phyloP scores from a whole-genome alignment of 2,797 vertebrate species.

The Eulemur rubriventer region DNA sequence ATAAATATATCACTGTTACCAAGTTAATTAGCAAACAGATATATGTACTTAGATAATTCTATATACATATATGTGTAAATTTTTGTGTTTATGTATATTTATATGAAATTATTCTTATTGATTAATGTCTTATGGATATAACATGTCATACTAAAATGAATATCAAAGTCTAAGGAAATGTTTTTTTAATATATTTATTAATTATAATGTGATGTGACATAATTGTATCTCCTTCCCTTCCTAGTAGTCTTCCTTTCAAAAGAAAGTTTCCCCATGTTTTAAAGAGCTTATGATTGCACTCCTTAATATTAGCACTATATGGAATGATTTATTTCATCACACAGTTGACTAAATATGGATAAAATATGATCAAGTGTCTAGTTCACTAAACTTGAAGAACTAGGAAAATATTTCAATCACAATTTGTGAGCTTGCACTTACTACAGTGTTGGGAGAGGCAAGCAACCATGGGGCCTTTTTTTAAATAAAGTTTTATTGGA shows the following conservation, averaged over 20 bases:
- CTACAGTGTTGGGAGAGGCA: neutral
- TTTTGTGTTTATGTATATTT: rapidly evolving
- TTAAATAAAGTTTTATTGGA: neutral
- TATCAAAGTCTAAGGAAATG: neutral
- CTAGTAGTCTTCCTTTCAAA: neutral
- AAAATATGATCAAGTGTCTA: neutral
- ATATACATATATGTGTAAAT: neutral
- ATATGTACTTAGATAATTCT: neutral
- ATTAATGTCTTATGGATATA: neutral
- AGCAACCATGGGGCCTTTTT: neutral
- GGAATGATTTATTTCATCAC: neutral
- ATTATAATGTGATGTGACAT: neutral
- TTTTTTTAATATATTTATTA: neutral
- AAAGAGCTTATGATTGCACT: neutral
- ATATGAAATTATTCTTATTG: neutral
- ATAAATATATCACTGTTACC: neutral
- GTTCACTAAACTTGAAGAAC: neutral
- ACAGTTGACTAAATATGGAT: neutral
- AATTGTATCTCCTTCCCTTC: neutral
- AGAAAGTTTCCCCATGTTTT: neutral
- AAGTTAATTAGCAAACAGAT: neutral
- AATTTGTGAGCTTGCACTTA: neutral
- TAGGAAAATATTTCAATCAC: neutral
- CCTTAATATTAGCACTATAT: neutral
- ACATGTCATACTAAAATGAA: neutral